These are phyloP conservation scores for Caretta caretta DNA, from an alignment of 2,113 vertebrate genomes.

Conservation along the genomic window DNA sequence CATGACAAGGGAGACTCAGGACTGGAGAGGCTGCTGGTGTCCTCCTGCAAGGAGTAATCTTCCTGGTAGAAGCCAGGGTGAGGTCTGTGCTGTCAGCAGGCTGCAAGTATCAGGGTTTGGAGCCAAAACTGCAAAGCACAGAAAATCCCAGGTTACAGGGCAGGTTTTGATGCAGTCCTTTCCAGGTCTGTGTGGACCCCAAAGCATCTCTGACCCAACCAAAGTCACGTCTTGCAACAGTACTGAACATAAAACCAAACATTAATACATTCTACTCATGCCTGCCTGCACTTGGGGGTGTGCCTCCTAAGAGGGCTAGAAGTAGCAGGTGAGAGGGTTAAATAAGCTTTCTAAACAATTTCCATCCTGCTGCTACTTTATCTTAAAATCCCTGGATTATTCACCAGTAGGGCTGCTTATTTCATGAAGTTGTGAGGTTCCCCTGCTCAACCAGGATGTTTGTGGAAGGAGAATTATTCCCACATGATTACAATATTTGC, in stretches of 20 bases:
- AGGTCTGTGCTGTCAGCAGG: neutral
- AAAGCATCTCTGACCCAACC: neutral
- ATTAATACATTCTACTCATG: neutral
- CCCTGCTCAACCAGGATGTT: slow-evolving; percentile 62
- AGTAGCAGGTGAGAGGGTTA: slow-evolving; percentile 69
- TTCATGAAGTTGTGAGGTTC: slow-evolving; percentile 75
- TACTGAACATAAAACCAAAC: neutral
- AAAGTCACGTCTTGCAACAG: neutral
- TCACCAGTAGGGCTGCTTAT: slow-evolving; percentile 84
- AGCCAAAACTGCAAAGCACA: neutral
- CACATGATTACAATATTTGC: slow-evolving; percentile 68
- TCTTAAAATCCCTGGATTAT: slow-evolving; percentile 78
- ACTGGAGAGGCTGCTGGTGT: neutral
- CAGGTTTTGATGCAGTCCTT: neutral
- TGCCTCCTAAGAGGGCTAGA: slow-evolving; percentile 12
- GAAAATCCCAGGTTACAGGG: neutral
- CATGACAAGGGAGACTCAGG: neutral
- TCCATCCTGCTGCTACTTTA: slow-evolving; percentile 55
- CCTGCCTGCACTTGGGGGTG: neutral
- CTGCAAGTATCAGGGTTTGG: neutral
- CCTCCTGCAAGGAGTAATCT: neutral
- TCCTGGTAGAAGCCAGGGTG: neutral
- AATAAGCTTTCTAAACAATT: slow-evolving; percentile 65
- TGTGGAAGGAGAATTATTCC: slow-evolving; percentile 65
- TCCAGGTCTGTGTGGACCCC: neutral